Percentiles rank a stretch among this genome's conserved stretches.
These are phyloP conservation scores for Sabellastarte sp. DNA, from an alignment of 2,888 invertebrate species.

Conservation along the genomic window DNA sequence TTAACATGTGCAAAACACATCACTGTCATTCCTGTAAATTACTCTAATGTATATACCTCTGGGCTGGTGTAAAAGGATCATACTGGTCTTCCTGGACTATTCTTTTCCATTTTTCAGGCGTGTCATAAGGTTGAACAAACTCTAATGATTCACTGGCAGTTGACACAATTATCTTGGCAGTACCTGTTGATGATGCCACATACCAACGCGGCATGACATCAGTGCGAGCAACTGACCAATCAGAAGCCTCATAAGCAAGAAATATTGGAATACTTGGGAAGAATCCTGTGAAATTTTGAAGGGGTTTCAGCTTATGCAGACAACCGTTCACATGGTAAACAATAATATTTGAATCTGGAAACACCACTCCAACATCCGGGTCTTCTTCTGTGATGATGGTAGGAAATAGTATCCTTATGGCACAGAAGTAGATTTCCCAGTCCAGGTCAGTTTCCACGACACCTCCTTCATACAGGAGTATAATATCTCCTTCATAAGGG, in stretches of 20 bases:
- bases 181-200: no score
- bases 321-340: slow-evolving; percentile 21
- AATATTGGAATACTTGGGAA: background rate
- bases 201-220: slow-evolving; percentile 32
- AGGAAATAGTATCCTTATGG: background rate
- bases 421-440: slow-evolving; percentile 4
- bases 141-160: slow-evolving; percentile 22
- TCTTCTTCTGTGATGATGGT: background rate
- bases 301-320: slow-evolving; percentile 8
- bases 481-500: no score
- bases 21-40: no score
- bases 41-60: slow-evolving; percentile 9
- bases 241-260: slow-evolving; percentile 1
- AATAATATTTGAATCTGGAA: background rate
- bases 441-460: background rate
- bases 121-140: slow-evolving; percentile 25
- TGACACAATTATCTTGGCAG: no score
- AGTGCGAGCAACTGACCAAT: slow-evolving; percentile 19
- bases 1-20: no score
- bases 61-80: slow-evolving; percentile 24
- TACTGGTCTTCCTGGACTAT: slow-evolving; percentile 15
- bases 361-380: background rate
- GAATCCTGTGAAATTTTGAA: slow-evolving; percentile 2
- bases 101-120: slow-evolving; percentile 32
- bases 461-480: background rate